A percentile compares a stretch with the other conserved stretches of the same genome.
phyloP scores from a whole-genome alignment of 2,113 vertebrate genomes.

The Aegithalos caudatus region DNA sequence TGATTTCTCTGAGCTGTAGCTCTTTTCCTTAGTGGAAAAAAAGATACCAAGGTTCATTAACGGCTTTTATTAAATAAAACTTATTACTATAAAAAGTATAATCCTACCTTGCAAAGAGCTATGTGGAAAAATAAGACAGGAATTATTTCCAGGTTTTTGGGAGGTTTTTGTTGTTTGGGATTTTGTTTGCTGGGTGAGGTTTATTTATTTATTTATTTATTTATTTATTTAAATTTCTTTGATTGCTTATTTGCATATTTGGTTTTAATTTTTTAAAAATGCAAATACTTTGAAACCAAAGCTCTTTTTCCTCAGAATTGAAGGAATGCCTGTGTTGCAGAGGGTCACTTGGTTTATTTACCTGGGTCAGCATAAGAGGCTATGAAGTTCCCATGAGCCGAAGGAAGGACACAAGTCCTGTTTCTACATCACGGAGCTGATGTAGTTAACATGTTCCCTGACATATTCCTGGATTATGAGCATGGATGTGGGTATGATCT shows the following conservation, averaged over 20 bases:
- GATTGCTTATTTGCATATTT: not conserved
- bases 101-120: not conserved
- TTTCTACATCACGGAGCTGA: not conserved
- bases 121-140: not conserved
- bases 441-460: not conserved
- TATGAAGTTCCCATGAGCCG: not conserved
- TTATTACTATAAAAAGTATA: not conserved
- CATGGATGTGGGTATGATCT: not conserved
- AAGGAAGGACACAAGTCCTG: not conserved
- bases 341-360: not conserved
- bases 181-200: not conserved
- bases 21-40: not conserved
- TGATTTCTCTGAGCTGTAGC: not conserved
- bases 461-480: not conserved
- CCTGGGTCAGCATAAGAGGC: not conserved
- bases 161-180: not conserved
- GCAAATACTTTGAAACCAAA: not conserved
- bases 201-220: too few relatives aligned
- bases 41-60: not conserved
- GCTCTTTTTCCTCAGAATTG: not conserved
- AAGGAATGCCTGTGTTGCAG: not conserved
- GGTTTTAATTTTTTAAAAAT: not conserved
- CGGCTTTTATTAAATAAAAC: not conserved
- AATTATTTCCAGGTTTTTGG: not conserved
- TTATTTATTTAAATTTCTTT: not conserved